Base-by-base conservation (phyloP, 2,797 vertebrate genomes). In the Mallotus villosus region DNA sequence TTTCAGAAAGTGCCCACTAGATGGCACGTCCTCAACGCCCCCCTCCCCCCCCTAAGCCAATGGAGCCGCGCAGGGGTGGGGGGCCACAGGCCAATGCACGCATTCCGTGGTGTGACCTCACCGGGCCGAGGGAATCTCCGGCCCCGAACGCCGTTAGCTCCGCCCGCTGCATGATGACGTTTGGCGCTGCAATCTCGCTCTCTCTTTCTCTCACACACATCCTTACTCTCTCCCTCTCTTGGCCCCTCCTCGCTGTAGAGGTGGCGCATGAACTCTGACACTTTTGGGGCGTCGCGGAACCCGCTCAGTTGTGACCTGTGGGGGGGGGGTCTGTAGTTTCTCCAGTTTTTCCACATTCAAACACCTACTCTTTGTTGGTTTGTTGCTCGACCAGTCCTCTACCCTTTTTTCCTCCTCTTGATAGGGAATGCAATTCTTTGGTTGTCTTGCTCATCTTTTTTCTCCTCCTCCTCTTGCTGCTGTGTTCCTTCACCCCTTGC, bases 1-100 rank as follows among this genome's bases (percentile, higher is more conserved):
- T 98, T 94, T 95, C 94, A 95, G 95, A 95, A 95, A 95, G 94
- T 92, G 92, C 91, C 93, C 92, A 88, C 84, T 93, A 92, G 93
- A 92, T 91, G 87, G 75, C 87, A 88, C 91, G 91, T 85, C 89
- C 92, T 91, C 90, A 92, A 92, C 88, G 86, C 74, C 82, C 83
- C 84, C 85, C 74, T 78, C 83, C 87, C 91, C 92, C 91, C 79
- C 83, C 87, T 60, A 9, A 21, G 22, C 86, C 84, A 85, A 68
- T 79, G 87, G 92, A 88, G 92, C 90, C 49, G 25, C 66, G 53
- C 87, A 92, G 32, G 32, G 32, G 32, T 34, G 7, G 32, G 32
- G 75, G 85, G 89, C 88, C 87, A 73, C 77, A 91, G 95, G 95
- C 92, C 5, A 49, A n/a, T 12, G 29, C 94, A 93, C 94, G 94